Evolutionary conservation across 2,797 vertebrate species (phyloP).

Genomic region (Oreortyx pictus): DNA sequence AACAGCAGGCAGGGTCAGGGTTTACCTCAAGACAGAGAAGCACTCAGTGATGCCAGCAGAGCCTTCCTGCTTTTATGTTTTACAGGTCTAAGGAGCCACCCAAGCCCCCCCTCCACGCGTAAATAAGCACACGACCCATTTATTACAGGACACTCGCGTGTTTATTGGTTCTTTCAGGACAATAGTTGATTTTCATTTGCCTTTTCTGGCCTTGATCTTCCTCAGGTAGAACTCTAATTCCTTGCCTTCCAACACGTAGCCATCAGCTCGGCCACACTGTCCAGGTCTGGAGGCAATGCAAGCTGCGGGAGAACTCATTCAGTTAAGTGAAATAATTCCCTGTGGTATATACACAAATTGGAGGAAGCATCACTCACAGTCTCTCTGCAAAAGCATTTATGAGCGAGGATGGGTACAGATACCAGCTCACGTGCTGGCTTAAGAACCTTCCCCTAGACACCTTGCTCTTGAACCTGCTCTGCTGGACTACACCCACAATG

Average conservation of each 20-base stretch:
- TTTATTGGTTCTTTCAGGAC: slow-evolving; percentile 73
- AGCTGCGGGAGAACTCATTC: slow-evolving; percentile 78
- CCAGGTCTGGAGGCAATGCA: slow-evolving; percentile 96
- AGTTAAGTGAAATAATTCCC: background rate
- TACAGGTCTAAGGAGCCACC: background rate
- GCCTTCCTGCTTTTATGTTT: background rate
- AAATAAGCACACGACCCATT: slow-evolving; percentile 40
- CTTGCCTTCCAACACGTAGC: slow-evolving; percentile 96
- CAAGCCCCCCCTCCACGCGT: background rate
- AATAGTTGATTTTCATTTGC: slow-evolving; percentile 90
- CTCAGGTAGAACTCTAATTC: slow-evolving; percentile 98
- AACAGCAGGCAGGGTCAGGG: background rate
- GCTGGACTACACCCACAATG: background rate
- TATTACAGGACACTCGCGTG: background rate
- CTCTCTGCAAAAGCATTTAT: fast-evolving
- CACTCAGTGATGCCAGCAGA: background rate
- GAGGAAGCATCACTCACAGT: fast-evolving
- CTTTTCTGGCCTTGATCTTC: slow-evolving; percentile 99
- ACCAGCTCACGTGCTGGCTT: fast-evolving
- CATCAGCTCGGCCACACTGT: slow-evolving; percentile 96
- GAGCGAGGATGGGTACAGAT: background rate
- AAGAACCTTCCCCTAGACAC: background rate
- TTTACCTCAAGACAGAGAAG: background rate
- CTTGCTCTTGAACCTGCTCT: fast-evolving
- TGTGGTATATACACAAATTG: fast-evolving